Conservation (phyloP, 92 coral and sea anemone genomes). For the Zoanthus sociatus region DNA sequence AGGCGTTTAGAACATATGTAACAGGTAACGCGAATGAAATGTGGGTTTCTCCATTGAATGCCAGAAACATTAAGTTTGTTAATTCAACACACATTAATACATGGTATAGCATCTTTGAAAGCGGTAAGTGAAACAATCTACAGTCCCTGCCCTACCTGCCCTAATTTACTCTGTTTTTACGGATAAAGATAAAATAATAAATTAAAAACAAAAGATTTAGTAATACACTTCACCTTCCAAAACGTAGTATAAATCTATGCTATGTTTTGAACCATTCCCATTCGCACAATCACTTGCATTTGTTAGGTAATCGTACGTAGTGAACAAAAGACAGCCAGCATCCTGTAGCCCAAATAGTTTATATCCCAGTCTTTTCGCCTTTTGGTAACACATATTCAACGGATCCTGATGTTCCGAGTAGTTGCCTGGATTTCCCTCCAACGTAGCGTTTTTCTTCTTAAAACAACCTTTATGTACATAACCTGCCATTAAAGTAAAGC, state of each 20-base stretch:
- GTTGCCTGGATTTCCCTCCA: neutral
- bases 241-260: constrained; percentile 17
- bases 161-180: neutral
- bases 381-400: neutral
- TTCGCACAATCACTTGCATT: constrained; percentile 21
- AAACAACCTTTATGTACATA: constrained; percentile 17
- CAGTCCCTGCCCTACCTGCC: neutral
- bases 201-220: neutral
- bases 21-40: too few relatives aligned
- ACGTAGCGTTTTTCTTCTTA: neutral
- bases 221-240: neutral
- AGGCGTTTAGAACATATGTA: too few relatives aligned
- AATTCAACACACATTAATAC: too few relatives aligned
- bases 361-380: neutral
- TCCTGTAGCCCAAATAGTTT: constrained; percentile 20
- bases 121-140: too few relatives aligned
- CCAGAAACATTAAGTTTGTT: too few relatives aligned
- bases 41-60: too few relatives aligned
- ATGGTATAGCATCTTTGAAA: too few relatives aligned
- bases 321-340: constrained; percentile 14
- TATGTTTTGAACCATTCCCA: constrained; percentile 3
- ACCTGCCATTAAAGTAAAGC: neutral
- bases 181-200: neutral
- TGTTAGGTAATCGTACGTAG: neutral
- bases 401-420: neutral